Base-by-base conservation (phyloP, 2,888 invertebrate species). In the Fissipunctia ypsillon region DNA sequence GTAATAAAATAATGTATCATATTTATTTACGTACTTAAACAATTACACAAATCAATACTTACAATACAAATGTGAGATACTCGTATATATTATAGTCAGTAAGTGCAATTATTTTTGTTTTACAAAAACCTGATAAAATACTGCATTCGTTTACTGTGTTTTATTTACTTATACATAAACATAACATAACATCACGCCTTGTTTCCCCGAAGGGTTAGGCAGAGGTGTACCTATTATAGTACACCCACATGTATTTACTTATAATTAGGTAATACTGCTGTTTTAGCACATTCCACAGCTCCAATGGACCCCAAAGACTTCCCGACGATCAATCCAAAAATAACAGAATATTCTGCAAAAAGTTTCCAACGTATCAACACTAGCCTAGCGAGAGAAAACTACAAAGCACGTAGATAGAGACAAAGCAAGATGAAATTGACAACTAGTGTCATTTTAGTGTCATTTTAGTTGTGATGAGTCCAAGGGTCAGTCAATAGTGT, bases 51-150 rank as follows among this genome's bases (percentile, higher is more conserved):
- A 25, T 12, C 41, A 41, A 76, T 28, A n/a, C n/a, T n/a, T n/a
- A 35, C 52, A n/a, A 69, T 31, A 61, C 14, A 60, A 43, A 50
- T 69, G 16, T 52, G 6, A 73, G 28, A 81, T 82, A 73, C 83
- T 83, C 79, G 38, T 78, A n/a, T n/a, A n/a, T n/a, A 64, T n/a
- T 50, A 68, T n/a, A 45, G 31, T 60, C 25, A 59, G 54, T 78
- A 81, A 76, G 71, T 66, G 57, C 48, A 75, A 67, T 69, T 57
- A 71, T 76, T 72, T 41, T 35, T 12, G 56, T 41, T 67, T 50
- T 43, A 59, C 14, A 60, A 61, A 50, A 72, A 35, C 25, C 57
- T 54, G 22, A 70, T 65, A 22, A 50, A 73, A 63, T 66, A 48
- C 50, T 64, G 16, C 57, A 43, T 57, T 43, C 9, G 25, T 38